Base-by-base conservation (phyloP, 2,113 vertebrate genomes). In the Cyphomyrus plagiostoma region DNA sequence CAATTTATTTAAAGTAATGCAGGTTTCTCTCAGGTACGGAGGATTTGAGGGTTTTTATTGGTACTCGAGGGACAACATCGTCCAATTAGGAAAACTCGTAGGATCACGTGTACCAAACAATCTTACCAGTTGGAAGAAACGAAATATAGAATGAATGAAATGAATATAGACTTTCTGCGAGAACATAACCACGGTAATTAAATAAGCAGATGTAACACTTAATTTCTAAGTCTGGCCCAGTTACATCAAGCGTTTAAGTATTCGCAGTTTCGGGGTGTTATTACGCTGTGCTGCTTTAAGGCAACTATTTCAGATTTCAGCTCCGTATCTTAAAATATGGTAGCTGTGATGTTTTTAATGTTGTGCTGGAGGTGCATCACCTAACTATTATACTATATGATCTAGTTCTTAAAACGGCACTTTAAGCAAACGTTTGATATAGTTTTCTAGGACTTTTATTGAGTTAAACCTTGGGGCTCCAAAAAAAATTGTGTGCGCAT, bases 171-270 rank as follows among this genome's bases (percentile, higher is more conserved):
- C n/a, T n/a, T 48, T 30, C 11, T 30, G 83, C 83, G 85, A 52
- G 84, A 30, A 52, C 23, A 49, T 86, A n/a, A 23, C 48, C 46
- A 86, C 84, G 48, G 48, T 87, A 56, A 87, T 87, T 53, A 87
- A 35, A 87, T 21, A n/a, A 52, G 17, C 85, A 87, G 9, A 53
- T 53, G 49, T 87, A 53, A 53, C 46, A 30, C 50, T 53, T 52
- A 53, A 35, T n/a, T 45, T 7, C 45, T 50, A 21, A 56, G 50
- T 52, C 30, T 39, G 30, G 6, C 49, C 13, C 26, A 46, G 13
- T 17, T 50, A 52, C 84, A 26, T 86, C 49, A 52, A 13, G 11
- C 2, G 15, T 53, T 56, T 87, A 35, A 13, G 9, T 87, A 53
- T 52, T 53, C 19, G 15, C 50, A 30, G 49, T 15, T 56, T 56